These are phyloP conservation scores for Eugnorisma glareosa DNA, from an alignment of 2,888 invertebrate genomes.

Conservation along the genomic window DNA sequence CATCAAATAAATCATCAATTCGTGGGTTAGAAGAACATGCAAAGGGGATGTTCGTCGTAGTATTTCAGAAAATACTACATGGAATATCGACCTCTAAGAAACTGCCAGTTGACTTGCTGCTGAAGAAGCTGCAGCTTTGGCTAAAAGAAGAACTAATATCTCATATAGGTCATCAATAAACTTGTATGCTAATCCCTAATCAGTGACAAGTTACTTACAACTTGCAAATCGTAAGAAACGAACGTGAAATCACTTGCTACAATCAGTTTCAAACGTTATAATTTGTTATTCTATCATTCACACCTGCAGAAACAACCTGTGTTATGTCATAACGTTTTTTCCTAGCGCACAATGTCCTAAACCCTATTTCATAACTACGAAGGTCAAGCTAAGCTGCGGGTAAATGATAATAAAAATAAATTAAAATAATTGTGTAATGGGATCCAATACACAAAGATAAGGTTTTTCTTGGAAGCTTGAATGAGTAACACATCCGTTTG, in stretches of 20 bases:
- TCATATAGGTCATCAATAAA: not conserved
- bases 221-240: not conserved
- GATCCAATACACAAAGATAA: slow-evolving; percentile 52
- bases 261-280: not conserved
- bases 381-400: slow-evolving; percentile 52
- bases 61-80: no score
- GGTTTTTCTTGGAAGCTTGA: slow-evolving; percentile 60
- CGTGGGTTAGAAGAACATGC: no score
- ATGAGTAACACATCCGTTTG: slow-evolving; percentile 62
- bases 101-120: no score
- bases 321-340: slow-evolving; percentile 37
- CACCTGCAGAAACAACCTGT: not conserved
- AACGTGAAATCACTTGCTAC: not conserved
- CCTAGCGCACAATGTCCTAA: slow-evolving; percentile 31
- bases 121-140: no score
- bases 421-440: slow-evolving; percentile 42
- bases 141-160: not conserved
- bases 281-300: not conserved
- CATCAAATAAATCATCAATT: slow-evolving; percentile 35
- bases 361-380: slow-evolving; percentile 42
- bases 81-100: no score
- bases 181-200: not conserved
- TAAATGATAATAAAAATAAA: slow-evolving; percentile 31
- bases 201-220: not conserved
- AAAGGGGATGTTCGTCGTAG: no score